Evolutionary conservation across 2,888 invertebrate genomes (phyloP).

Genomic region (Mimachlamys varia): DNA sequence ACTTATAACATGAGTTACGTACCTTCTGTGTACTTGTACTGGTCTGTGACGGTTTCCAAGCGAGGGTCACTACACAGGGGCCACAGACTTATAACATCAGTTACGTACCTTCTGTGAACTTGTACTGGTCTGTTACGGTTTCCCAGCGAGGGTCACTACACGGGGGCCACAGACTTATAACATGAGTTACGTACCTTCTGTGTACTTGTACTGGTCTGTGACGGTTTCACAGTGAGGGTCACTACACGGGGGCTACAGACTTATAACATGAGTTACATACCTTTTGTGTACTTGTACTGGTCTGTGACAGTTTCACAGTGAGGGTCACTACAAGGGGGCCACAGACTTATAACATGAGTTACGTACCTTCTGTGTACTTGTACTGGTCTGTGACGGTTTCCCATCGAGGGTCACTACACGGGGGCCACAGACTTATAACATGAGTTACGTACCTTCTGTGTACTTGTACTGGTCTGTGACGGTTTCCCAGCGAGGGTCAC

Average conservation of each 20-base stretch:
- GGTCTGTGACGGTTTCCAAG: background rate
- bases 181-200: background rate
- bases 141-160: background rate
- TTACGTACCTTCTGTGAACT: background rate
- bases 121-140: background rate
- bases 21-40: conserved; percentile 3
- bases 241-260: background rate
- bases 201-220: background rate
- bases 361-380: background rate
- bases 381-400: background rate
- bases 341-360: background rate
- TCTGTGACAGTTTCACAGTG: background rate
- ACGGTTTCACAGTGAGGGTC: background rate
- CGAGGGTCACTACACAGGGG: background rate
- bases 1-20: background rate
- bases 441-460: background rate
- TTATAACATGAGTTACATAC: background rate
- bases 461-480: background rate
- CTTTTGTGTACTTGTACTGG: background rate
- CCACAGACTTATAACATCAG: background rate
- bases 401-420: background rate
- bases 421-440: background rate
- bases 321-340: background rate
- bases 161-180: background rate
- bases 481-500: background rate